Evolutionary conservation across 2,113 vertebrate species (phyloP), one percentile per base, ranked within the genome.

Genomic region (Castor canadensis): DNA sequence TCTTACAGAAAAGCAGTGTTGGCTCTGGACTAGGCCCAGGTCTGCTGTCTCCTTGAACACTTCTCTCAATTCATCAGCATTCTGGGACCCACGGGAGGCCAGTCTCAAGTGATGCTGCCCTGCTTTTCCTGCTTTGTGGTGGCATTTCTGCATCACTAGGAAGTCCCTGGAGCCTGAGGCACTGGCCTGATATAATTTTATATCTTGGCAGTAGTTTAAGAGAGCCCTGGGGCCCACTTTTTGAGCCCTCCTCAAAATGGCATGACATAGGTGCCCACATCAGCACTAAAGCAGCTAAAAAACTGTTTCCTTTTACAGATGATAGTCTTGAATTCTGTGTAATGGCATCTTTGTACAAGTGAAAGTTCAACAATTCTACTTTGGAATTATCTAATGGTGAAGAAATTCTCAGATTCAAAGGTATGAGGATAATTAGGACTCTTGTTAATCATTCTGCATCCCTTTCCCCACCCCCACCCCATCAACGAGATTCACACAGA

Each of bases 371-470:
- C 92, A 75, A 13, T 92, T 97, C 93, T 32, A 47, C 76, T 88
- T 97, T 96, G 19, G 56, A 49, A 19, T 93, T 97, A 96, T 96
- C 94, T 4, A 58, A 91, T 47, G 92, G 96, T 0, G 24, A 97
- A 45, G 96, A 95, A 95, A 98, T 94, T 96, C 97, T 97, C 96
- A 96, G 95, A 98, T 97, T 96, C 95, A 86, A 90, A 98, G 96
- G 97, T 96, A 97, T 38, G 91, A 85, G 91, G 96, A 98, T 98
- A 98, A 98, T 98, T 98, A 98, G 97, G 97, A 96, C 93, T 97
- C 94, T 97, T 97, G 98, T 96, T 98, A 98, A 98, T 98, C 97
- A 97, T 98, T 97, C 95, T 90, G 91, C 64, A 95, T 82, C 93
- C 62, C 84, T 92, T 71, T 93, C 87, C 75, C 88, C 4, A 69